Evolutionary conservation across 1,140 invertebrate species (phyloP), one percentile per base, ranked within the genome.

Genomic region (Sminthurides bifidus): DNA sequence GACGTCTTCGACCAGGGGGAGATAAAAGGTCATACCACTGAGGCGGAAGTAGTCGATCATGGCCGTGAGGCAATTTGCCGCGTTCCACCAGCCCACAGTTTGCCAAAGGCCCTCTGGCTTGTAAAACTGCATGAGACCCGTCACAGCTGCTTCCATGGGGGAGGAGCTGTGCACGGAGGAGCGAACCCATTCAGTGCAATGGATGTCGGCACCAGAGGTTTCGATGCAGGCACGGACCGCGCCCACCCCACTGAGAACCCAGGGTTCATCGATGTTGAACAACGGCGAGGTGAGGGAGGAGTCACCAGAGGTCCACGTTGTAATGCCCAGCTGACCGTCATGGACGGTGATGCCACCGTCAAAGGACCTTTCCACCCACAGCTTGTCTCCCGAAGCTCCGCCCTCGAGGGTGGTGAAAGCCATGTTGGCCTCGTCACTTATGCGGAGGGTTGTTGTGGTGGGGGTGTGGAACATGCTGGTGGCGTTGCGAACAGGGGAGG

Each of bases 81-180:
- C 44, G 38, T 64, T 64, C 61, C 61, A 64, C 61, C 61, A 64
- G 0, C 61, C 61, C 3, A 54, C 56, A 1, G 58, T 60, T 53
- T 50, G 46, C 58, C 58, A 64, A 2, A 58, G 23, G n/a, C 48
- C 50, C 10, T 38, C 19, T 8, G 49, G 41, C 30, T 58, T 40
- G 26, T 55, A 64, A 24, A 55, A 64, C 35, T 64, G 61, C 61
- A 64, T 64, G 26, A 64, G n/a, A 10, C 59, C 61, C 3, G 58
- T 56, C 3, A 58, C 61, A 35, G 61, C 61, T 24, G 58, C 61
- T 14, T 58, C 54, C 8, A 56, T 38, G 0, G 27, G 45, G 10
- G 33, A 38, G 6, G 41, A 58, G 5, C 54, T 48, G 14, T 46
- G 50, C 0, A 64, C 43, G 14, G 31, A 44, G 15, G 61, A 60